Conservation (phyloP, 2,113 vertebrate genomes). For the Ptilonorhynchus violaceus region DNA sequence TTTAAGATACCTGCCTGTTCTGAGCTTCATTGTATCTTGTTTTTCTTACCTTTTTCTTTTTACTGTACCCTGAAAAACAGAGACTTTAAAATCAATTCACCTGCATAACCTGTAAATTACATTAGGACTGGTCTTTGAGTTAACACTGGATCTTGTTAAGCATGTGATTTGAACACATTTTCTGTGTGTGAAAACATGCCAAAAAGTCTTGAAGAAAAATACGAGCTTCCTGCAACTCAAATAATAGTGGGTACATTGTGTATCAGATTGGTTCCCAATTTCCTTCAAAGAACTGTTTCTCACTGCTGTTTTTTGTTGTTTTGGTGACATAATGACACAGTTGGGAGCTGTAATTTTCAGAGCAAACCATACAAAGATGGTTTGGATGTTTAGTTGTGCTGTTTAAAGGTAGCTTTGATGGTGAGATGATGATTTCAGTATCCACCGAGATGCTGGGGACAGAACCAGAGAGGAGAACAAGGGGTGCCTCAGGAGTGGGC, state of each 20-base stretch:
- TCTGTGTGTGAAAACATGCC: background rate
- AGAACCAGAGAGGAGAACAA: background rate
- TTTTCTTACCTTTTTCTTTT: background rate
- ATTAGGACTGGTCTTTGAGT: background rate
- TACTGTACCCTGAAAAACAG: background rate
- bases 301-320: background rate
- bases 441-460: background rate
- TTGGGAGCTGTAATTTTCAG: background rate
- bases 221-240: background rate
- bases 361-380: background rate
- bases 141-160: background rate
- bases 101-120: background rate
- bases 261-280: background rate
- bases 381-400: background rate
- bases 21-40: background rate
- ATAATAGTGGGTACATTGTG: background rate
- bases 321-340: background rate
- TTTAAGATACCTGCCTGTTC: background rate
- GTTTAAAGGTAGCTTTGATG: background rate
- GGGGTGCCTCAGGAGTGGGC: background rate
- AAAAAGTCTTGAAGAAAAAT: background rate
- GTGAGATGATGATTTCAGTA: background rate
- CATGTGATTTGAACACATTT: background rate
- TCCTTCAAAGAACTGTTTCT: background rate
- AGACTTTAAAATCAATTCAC: background rate